Evolutionary conservation across 1,140 invertebrate species (phyloP), one percentile per base, ranked within the genome.

Genomic region (Condylostylus longicornis): DNA sequence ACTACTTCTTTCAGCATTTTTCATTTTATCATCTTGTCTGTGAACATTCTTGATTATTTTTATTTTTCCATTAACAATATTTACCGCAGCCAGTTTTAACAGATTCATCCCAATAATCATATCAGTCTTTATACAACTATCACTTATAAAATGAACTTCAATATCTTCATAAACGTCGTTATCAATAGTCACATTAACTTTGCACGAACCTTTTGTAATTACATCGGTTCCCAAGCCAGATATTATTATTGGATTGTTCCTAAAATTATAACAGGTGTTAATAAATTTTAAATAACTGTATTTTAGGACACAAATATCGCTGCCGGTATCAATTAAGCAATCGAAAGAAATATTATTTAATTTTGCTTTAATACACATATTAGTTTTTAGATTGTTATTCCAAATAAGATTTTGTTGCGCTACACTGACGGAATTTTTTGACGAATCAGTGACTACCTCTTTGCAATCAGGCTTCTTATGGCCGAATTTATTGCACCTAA

Each of bases 401-500:
- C n/a, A n/a, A n/a, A n/a, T n/a, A n/a, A n/a, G n/a, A n/a, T n/a
- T n/a, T n/a, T n/a, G n/a, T 31, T 13, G 12, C 29, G 13, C 6
- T 14, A 31, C 29, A 6, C 5, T 33, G 6, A 18, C 35, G 5
- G 35, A 9, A 5, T 4, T 37, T 5, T 37, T 37, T 5, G 35
- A 10, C n/a, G n/a, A n/a, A n/a, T n/a, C n/a, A n/a, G n/a, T n/a
- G n/a, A n/a, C n/a, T n/a, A n/a, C n/a, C n/a, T n/a, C n/a, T n/a
- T n/a, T n/a, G 17, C 19, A 37, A 13, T 37, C 22, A 18, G 35
- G 15, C 15, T 15, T 10, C n/a, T 27, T 31, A 31, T 43, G 42
- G 2, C 42, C 42, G 18, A 42, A 35, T 32, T 36, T 38, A 33
- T 49, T 44, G 30, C 49, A 51, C 13, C 33, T 42, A 33, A 53